phyloP scores from a whole-genome alignment of 2,888 invertebrate genomes.

The Stenotaenia linearis region DNA sequence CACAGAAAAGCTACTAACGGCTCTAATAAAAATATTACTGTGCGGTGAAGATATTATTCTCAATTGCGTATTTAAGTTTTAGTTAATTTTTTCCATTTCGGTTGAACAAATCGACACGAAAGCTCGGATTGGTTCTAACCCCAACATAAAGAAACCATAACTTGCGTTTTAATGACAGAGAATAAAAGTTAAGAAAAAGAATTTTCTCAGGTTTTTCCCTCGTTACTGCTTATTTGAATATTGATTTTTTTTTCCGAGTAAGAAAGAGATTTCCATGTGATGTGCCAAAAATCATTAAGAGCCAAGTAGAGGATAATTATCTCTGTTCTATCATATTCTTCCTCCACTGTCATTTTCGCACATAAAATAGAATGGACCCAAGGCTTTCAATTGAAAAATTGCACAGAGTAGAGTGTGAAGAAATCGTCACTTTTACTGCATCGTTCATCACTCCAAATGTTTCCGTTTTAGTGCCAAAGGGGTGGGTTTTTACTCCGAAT shows the following conservation, averaged over 20 bases:
- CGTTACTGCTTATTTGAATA: neutral
- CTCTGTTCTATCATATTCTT: neutral
- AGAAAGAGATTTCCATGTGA: neutral
- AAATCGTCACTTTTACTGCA: neutral
- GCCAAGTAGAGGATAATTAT: neutral
- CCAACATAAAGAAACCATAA: neutral
- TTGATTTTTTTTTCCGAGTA: neutral
- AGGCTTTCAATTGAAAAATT: neutral
- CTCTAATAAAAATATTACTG: neutral
- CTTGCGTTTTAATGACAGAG: neutral
- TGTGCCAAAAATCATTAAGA: neutral
- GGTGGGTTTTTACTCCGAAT: neutral
- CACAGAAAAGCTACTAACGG: neutral
- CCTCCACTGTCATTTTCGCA: neutral
- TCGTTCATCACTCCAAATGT: neutral
- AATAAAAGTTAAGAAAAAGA: neutral
- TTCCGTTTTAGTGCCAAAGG: neutral
- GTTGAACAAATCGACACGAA: too few relatives aligned
- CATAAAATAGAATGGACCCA: neutral
- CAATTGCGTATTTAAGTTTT: too few relatives aligned
- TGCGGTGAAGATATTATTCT: neutral
- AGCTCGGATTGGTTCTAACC: neutral
- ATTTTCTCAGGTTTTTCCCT: neutral
- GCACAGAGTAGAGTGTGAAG: neutral
- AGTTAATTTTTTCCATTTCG: too few relatives aligned